phyloP scores from a whole-genome alignment of 1,140 invertebrate species.

The Micrasema minimum region DNA sequence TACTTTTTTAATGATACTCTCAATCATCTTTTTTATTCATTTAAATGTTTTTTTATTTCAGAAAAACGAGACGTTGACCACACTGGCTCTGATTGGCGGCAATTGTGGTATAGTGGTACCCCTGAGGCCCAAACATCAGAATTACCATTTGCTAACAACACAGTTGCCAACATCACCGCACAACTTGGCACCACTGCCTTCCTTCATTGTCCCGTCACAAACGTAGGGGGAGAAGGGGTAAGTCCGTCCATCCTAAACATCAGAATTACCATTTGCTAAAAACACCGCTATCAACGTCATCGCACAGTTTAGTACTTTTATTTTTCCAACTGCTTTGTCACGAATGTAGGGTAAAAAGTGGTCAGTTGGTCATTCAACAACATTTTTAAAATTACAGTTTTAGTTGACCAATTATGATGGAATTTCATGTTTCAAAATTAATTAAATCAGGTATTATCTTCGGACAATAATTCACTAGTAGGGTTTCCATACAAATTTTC shows the following conservation, averaged over 20 bases:
- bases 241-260: background rate
- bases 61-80: slow-evolving; percentile 43
- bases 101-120: slow-evolving; percentile 70
- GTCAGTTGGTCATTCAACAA: slow-evolving; percentile 50
- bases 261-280: slow-evolving; percentile 66
- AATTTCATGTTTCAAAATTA: no score
- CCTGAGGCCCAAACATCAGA: slow-evolving; percentile 68
- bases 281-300: slow-evolving; percentile 61
- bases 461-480: no score
- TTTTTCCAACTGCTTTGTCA: slow-evolving; percentile 65
- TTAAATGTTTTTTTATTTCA: slow-evolving; percentile 5
- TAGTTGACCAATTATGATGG: no score
- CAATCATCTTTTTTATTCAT: no score
- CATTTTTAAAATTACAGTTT: no score
- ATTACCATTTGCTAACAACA: slow-evolving; percentile 62
- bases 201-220: slow-evolving; percentile 65
- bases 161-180: slow-evolving; percentile 62
- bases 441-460: no score
- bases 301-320: slow-evolving; percentile 64
- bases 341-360: slow-evolving; percentile 58
- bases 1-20: no score
- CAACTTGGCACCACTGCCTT: slow-evolving; percentile 67
- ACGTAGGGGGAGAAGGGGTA: slow-evolving; percentile 57
- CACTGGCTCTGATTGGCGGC: slow-evolving; percentile 66
- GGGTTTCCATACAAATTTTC: no score